Evolutionary conservation across 2,113 vertebrate species (phyloP).

Genomic region (Neolamprologus kungweensis): DNA sequence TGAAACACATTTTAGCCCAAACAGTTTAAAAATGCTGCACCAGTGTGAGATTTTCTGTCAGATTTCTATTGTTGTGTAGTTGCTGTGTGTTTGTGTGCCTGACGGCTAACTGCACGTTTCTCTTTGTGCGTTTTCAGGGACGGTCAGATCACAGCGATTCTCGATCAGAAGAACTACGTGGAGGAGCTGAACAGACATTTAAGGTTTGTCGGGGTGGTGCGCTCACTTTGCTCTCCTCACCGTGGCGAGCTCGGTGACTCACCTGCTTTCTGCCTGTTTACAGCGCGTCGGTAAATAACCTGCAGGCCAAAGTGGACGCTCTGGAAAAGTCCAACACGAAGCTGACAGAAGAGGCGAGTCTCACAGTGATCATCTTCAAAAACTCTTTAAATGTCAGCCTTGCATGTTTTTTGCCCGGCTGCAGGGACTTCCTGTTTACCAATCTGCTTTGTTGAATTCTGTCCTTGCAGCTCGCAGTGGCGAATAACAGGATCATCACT

Average conservation of each 20-base stretch:
- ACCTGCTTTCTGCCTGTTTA: not conserved
- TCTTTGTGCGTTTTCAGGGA: conserved; percentile 65
- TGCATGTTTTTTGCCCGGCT: accelerated
- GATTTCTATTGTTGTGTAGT: accelerated
- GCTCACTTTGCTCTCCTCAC: not conserved
- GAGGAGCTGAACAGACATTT: conserved; percentile 98
- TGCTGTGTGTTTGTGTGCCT: not conserved
- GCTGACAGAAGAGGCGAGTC: conserved; percentile 88
- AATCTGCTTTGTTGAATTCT: not conserved
- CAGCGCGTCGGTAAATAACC: conserved; percentile 95
- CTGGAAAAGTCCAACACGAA: conserved; percentile 99
- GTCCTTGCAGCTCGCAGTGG: conserved; percentile 84
- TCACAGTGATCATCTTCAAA: accelerated
- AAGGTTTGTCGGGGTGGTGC: conserved; percentile 67
- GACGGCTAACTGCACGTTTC: accelerated
- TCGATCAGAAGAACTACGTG: conserved; percentile 99
- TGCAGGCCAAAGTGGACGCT: conserved; percentile 94
- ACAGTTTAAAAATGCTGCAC: not conserved
- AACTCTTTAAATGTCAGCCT: not conserved
- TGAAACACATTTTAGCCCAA: not conserved
- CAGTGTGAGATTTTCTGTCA: accelerated
- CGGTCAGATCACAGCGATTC: conserved; percentile 95
- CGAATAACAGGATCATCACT: conserved; percentile 97
- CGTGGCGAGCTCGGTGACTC: not conserved
- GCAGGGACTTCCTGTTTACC: not conserved